phyloP scores from a whole-genome alignment of 1,140 invertebrate genomes.

The Trichonephila clavipes region DNA sequence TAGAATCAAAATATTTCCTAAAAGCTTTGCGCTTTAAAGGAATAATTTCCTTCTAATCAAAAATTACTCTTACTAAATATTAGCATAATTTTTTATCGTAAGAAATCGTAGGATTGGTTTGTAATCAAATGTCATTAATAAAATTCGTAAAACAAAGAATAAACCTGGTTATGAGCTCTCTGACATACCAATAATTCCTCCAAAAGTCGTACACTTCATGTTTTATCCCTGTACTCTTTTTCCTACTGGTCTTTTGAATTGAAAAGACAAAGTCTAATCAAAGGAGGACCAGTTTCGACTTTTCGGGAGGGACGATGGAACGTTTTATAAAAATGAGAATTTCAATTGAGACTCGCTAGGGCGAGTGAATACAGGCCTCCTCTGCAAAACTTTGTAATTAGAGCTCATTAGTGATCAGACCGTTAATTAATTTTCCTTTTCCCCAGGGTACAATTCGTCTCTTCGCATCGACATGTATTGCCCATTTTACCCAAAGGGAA shows the following conservation, averaged over 20 bases:
- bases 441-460: constrained; percentile 12
- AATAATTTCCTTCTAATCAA: too few relatives aligned
- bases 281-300: neutral
- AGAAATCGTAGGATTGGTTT: too few relatives aligned
- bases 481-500: neutral
- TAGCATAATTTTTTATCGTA: too few relatives aligned
- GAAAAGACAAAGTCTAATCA: neutral
- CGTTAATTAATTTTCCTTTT: constrained; percentile 62
- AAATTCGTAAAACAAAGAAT: neutral
- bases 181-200: too few relatives aligned
- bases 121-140: neutral
- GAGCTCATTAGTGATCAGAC: constrained; percentile 60
- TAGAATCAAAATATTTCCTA: too few relatives aligned
- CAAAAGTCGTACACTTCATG: neutral
- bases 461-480: constrained; percentile 21
- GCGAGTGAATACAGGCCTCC: neutral
- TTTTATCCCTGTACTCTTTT: neutral
- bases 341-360: neutral
- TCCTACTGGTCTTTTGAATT: neutral
- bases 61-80: too few relatives aligned
- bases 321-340: neutral
- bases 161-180: neutral
- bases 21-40: too few relatives aligned
- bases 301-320: neutral
- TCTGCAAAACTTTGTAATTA: constrained; percentile 58